Evolutionary conservation across 1,140 invertebrate species (phyloP).

Genomic region (Leptonema lineaticorne): DNA sequence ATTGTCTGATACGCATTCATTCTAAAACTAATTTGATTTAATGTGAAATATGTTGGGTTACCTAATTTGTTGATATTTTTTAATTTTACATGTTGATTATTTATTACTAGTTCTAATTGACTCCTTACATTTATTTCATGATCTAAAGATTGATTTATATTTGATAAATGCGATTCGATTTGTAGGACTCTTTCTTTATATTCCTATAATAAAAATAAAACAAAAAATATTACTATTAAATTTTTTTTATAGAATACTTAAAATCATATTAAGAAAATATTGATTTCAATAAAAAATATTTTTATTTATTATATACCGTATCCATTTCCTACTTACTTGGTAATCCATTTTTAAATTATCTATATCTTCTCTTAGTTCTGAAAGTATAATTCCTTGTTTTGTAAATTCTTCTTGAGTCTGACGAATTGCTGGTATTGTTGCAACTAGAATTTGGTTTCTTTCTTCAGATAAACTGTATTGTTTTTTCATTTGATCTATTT

Average conservation of each 20-base stretch:
- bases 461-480: constrained; percentile 38
- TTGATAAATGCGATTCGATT: constrained; percentile 26
- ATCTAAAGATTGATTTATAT: constrained; percentile 30
- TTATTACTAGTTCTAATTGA: constrained; percentile 37
- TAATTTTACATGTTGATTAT: constrained; percentile 36
- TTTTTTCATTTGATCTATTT: constrained; percentile 33
- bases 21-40: background rate
- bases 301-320: background rate
- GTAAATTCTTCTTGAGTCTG: constrained; percentile 28
- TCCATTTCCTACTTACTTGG: background rate
- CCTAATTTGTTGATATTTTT: constrained; percentile 35
- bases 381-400: constrained; percentile 7
- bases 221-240: background rate
- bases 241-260: background rate
- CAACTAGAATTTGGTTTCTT: constrained; percentile 35
- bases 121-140: constrained; percentile 32
- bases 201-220: background rate
- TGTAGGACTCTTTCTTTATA: background rate
- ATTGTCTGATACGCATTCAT: too few relatives aligned
- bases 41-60: constrained; percentile 23
- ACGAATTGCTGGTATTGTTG: constrained; percentile 29
- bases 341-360: background rate
- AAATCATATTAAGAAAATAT: background rate
- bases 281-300: background rate
- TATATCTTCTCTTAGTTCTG: constrained; percentile 6